These are phyloP conservation scores for Chlamydotis undulata DNA, from an alignment of 2,113 vertebrate genomes.

Conservation along the genomic window DNA sequence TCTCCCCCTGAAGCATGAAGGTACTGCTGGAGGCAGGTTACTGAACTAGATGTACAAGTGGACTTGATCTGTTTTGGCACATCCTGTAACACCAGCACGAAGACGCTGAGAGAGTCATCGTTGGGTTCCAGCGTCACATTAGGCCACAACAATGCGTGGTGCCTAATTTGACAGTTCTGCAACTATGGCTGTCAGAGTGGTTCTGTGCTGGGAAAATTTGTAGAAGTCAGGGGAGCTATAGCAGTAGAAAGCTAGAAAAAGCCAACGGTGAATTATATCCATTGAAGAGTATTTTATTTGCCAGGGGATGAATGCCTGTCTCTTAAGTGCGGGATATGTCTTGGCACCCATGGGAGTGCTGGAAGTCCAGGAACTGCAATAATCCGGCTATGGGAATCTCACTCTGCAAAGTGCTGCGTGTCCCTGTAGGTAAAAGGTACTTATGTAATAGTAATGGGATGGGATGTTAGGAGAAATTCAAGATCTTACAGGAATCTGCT, in stretches of 20 bases:
- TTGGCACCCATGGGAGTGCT: not conserved
- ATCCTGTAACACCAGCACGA: accelerated
- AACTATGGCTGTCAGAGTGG: not conserved
- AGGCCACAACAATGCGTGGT: not conserved
- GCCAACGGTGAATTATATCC: not conserved
- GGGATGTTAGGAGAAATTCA: not conserved
- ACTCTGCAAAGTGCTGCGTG: not conserved
- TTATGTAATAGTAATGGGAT: not conserved
- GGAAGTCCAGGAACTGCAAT: not conserved
- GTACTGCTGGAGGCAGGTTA: constrained; percentile 28
- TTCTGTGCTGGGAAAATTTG: not conserved
- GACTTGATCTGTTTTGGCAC: constrained; percentile 36
- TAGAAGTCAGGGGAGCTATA: not conserved
- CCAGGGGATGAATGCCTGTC: not conserved
- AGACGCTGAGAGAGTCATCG: accelerated
- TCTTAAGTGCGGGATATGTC: not conserved
- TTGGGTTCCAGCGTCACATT: accelerated
- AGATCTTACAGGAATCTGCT: not conserved
- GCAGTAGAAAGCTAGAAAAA: not conserved
- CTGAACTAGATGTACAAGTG: not conserved
- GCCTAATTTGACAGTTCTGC: not conserved
- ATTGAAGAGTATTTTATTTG: not conserved
- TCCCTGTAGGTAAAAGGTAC: not conserved
- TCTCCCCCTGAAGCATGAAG: not conserved
- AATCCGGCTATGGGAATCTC: not conserved